These are phyloP conservation scores for Serranus cabrilla DNA, from an alignment of 2,797 vertebrate genomes.

Conservation along the genomic window DNA sequence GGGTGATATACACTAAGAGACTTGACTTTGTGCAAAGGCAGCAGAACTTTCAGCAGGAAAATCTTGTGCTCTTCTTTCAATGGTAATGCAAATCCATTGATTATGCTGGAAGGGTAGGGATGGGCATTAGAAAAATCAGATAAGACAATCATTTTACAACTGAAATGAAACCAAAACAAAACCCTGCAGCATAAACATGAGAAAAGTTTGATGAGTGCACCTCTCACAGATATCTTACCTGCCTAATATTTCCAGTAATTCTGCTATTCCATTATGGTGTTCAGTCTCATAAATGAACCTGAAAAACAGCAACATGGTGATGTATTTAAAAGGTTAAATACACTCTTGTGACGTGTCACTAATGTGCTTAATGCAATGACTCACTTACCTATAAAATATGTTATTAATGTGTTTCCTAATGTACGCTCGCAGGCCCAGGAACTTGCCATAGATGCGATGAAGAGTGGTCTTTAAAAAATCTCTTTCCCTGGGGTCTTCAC, in stretches of 20 bases:
- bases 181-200: not conserved
- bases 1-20: slow-evolving; percentile 99
- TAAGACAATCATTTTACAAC: not conserved
- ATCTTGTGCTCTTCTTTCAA: slow-evolving; percentile 99
- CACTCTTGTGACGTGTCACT: not conserved
- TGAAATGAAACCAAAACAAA: not conserved
- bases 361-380: not conserved
- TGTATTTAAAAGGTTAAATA: not conserved
- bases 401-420: slow-evolving; percentile 99
- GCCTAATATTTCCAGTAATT: slow-evolving; percentile 99
- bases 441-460: slow-evolving; percentile 99
- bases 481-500: slow-evolving; percentile 98
- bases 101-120: slow-evolving; percentile 88
- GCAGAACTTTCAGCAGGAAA: slow-evolving; percentile 96
- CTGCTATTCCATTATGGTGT: slow-evolving; percentile 99
- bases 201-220: not conserved
- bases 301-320: slow-evolving; percentile 21
- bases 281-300: slow-evolving; percentile 99
- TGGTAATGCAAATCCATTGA: slow-evolving; percentile 99
- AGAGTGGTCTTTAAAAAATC: slow-evolving; percentile 99
- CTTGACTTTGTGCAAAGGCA: slow-evolving; percentile 99
- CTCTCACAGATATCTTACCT: slow-evolving; percentile 84
- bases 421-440: slow-evolving; percentile 98
- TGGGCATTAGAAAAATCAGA: not conserved
- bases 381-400: slow-evolving; percentile 99